These are phyloP conservation scores for Amphiprion percula DNA, from an alignment of 2,113 vertebrate genomes.

Conservation along the genomic window DNA sequence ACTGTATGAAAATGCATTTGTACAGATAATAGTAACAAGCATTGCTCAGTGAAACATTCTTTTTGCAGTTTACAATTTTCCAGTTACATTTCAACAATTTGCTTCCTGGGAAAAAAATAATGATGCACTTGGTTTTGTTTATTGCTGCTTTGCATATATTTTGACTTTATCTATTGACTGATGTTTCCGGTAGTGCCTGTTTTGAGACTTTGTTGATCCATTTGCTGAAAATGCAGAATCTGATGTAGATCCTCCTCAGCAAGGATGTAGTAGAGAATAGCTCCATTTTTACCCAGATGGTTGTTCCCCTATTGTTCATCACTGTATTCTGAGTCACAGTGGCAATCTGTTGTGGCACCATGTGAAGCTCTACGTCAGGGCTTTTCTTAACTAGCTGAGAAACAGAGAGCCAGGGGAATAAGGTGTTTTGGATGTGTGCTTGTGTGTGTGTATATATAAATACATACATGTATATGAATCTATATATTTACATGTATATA, in stretches of 20 bases:
- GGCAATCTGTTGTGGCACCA: constrained; percentile 48
- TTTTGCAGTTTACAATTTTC: constrained; percentile 22
- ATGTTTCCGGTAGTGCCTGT: constrained; percentile 20
- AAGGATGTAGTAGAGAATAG: constrained; percentile 39
- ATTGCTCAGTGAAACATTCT: background rate
- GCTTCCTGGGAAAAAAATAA: constrained; percentile 14
- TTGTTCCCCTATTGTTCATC: constrained; percentile 50
- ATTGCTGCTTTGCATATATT: constrained; percentile 17
- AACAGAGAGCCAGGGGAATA: constrained; percentile 15
- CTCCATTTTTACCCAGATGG: constrained; percentile 36
- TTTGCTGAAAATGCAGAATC: constrained; percentile 36
- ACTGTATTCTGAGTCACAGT: constrained; percentile 16
- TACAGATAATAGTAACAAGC: background rate
- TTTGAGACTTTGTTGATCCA: constrained; percentile 29
- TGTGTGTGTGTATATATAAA: background rate
- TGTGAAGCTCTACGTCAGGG: constrained; percentile 21
- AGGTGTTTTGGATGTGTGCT: constrained; percentile 39
- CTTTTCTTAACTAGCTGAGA: constrained; percentile 40
- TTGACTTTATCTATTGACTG: constrained; percentile 32
- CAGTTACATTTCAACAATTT: constrained; percentile 14
- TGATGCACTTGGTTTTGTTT: constrained; percentile 9
- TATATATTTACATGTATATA: background rate
- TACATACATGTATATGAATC: background rate
- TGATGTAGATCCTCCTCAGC: constrained; percentile 31
- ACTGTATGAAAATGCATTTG: background rate